phyloP scores from a whole-genome alignment of 1,140 invertebrate species.

The Pseudobourletiella spinata region DNA sequence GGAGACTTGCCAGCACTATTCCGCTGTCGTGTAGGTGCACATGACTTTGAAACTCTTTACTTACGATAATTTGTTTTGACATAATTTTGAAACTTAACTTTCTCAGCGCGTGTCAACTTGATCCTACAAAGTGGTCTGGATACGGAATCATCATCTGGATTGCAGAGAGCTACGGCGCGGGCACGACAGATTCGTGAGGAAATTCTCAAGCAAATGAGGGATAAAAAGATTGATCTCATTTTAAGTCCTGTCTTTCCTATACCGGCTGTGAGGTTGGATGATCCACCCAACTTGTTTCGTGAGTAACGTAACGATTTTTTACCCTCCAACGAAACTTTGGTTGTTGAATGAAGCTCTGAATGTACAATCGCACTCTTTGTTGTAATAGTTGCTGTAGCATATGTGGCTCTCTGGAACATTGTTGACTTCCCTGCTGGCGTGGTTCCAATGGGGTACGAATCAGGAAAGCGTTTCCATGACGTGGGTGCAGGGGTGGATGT shows the following conservation, averaged over 20 bases:
- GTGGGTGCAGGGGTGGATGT: too few relatives aligned
- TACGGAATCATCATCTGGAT: conserved; percentile 3
- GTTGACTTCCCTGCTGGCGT: too few relatives aligned
- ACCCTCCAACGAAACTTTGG: too few relatives aligned
- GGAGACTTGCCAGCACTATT: neutral
- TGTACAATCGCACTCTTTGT: too few relatives aligned
- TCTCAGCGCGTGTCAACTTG: neutral
- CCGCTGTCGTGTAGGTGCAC: neutral
- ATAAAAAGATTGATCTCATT: conserved; percentile 17
- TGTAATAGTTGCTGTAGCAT: too few relatives aligned
- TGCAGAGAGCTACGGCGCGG: conserved; percentile 17
- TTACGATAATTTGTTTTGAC: too few relatives aligned
- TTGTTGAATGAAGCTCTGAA: too few relatives aligned
- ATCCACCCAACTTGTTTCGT: conserved; percentile 25
- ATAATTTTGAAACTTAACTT: neutral
- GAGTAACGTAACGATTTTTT: too few relatives aligned
- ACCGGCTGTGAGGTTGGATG: conserved; percentile 9
- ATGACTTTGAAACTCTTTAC: neutral
- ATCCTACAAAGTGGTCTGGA: conserved; percentile 9
- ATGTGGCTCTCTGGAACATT: too few relatives aligned
- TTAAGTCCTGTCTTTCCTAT: conserved; percentile 14
- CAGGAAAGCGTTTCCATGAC: too few relatives aligned
- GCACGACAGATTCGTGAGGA: conserved; percentile 13
- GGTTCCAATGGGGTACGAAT: too few relatives aligned
- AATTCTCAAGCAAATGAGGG: conserved; percentile 18